These are phyloP conservation scores for Caenorhabditis inopinata DNA, from an alignment of 1,140 invertebrate species.

Conservation along the genomic window DNA sequence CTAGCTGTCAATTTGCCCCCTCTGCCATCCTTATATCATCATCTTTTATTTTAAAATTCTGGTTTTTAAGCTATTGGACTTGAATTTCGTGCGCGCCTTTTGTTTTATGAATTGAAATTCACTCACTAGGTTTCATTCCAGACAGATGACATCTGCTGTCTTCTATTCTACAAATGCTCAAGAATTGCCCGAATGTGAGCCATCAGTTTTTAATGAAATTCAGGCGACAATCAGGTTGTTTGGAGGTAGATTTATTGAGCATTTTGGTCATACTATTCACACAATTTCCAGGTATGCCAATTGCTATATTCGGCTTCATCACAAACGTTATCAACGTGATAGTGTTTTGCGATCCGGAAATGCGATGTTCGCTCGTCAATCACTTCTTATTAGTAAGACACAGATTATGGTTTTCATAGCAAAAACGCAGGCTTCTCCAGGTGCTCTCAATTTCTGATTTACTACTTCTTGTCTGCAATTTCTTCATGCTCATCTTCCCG, in stretches of 20 bases:
- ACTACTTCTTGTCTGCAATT: slow-evolving; percentile 61
- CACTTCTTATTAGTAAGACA: slow-evolving; percentile 58
- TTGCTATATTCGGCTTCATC: slow-evolving; percentile 60
- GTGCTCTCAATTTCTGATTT: slow-evolving; percentile 55
- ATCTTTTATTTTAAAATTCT: no score
- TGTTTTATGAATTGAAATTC: neutral
- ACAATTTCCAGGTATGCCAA: slow-evolving; percentile 59
- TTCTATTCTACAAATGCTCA: neutral
- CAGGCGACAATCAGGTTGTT: slow-evolving; percentile 26
- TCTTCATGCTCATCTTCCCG: slow-evolving; percentile 64
- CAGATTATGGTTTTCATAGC: neutral
- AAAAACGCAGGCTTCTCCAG: neutral
- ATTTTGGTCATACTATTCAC: no score
- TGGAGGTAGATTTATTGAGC: neutral
- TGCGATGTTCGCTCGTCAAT: slow-evolving; percentile 61
- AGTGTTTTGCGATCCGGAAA: slow-evolving; percentile 61
- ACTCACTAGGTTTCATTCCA: no score
- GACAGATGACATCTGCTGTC: slow-evolving; percentile 18
- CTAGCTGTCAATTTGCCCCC: neutral
- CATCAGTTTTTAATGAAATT: slow-evolving; percentile 40
- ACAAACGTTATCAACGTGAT: slow-evolving; percentile 63
- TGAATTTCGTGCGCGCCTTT: no score
- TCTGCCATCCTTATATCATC: no score
- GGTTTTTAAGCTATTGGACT: no score
- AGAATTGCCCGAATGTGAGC: slow-evolving; percentile 13